These are phyloP conservation scores for Rhynchomys soricoides DNA, from an alignment of 2,113 vertebrate genomes.

Conservation along the genomic window DNA sequence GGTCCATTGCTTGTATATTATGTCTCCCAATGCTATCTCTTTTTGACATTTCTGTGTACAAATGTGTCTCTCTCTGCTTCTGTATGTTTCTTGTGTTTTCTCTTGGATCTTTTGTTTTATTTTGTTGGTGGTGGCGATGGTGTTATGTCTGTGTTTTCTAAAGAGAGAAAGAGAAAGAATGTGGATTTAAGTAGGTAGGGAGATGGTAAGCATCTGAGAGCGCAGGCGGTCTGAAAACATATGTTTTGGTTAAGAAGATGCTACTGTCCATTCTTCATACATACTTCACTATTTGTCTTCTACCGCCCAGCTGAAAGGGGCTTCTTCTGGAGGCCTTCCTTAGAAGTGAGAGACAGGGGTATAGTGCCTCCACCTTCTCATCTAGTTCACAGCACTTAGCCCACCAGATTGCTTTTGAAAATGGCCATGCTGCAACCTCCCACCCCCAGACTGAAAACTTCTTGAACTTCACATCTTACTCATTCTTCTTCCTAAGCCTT, in stretches of 20 bases:
- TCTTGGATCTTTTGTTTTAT: not conserved
- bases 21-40: not conserved
- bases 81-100: not conserved
- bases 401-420: not conserved
- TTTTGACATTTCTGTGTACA: not conserved
- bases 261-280: not conserved
- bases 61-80: not conserved
- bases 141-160: not conserved
- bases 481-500: not conserved
- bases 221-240: not conserved
- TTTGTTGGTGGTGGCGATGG: not conserved
- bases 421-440: not conserved
- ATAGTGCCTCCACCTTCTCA: not conserved
- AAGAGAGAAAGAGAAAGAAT: not conserved
- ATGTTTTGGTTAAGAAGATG: not conserved
- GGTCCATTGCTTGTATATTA: not conserved
- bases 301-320: not conserved
- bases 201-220: not conserved
- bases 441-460: not conserved
- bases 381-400: not conserved
- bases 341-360: not conserved
- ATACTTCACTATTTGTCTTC: not conserved
- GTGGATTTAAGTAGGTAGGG: not conserved
- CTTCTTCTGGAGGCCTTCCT: not conserved
- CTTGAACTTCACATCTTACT: slow-evolving; percentile 37